Evolutionary conservation across 2,113 vertebrate species (phyloP), one percentile per base, ranked within the genome.

Genomic region (Charina bottae): DNA sequence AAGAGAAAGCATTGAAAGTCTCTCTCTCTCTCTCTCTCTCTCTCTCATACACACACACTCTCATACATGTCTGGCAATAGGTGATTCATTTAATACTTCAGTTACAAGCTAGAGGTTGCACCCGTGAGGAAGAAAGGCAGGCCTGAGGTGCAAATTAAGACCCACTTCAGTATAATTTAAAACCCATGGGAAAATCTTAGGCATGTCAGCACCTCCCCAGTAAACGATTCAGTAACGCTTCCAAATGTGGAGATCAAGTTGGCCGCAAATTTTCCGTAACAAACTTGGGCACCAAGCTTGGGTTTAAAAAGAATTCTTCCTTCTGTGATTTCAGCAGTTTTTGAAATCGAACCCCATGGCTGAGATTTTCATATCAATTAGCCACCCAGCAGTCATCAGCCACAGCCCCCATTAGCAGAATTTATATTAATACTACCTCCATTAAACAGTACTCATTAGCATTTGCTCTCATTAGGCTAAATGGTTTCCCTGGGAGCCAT

Each of bases 381-480:
- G 59, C 89, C 37, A 23, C 85, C 72, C 88, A 92, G 93, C 91
- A 85, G 83, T 10, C 46, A 33, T 58, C 26, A 23, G 90, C 83
- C 37, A 37, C 55, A 64, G 78, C 84, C 72, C 84, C 90, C 84
- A 62, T 90, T 90, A 92, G 87, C 26, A 28, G 68, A 92, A 87
- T 92, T 87, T 83, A 64, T 92, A 83, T 90, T 83, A 87, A 93
- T 83, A 42, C 83, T 33, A 64, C 72, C 64, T 58, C 90, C 56
- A 68, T 90, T 87, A 85, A 72, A 87, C 55, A 68, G 72, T 24
- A 72, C 49, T 87, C 53, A 24, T 58, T 59, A 59, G 33, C 17
- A 62, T 87, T 91, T 86, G 92, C 83, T 90, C 37, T 91, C 84
- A 85, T 72, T 91, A 90, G 59, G 84, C 58, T 72, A 49, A 85